Percentiles rank a stretch among this genome's conserved stretches.
Evolutionary conservation across 2,888 invertebrate species (phyloP).

Genomic region (Ennomos fuscantarius): DNA sequence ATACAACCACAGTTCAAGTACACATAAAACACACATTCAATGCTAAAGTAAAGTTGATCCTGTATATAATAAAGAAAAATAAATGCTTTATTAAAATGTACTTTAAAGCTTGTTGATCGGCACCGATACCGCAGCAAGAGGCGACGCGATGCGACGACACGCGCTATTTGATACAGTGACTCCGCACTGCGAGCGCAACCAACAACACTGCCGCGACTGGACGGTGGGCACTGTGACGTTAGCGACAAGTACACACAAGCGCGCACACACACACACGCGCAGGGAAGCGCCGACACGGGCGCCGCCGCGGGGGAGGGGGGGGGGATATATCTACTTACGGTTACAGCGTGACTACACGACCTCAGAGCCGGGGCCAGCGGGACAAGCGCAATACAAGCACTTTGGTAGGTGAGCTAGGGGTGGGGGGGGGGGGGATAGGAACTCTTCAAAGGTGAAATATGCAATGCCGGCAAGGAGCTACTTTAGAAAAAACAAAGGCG

Average conservation of each 20-base stretch:
- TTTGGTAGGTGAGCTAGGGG: constrained; percentile 44
- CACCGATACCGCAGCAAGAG: background rate
- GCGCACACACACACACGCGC: constrained; percentile 37
- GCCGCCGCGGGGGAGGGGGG: constrained; percentile 30
- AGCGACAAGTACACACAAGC: constrained; percentile 43
- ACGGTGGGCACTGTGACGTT: constrained; percentile 7
- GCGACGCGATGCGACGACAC: background rate
- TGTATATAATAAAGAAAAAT: constrained; percentile 11
- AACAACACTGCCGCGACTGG: no score
- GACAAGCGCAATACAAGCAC: constrained; percentile 36
- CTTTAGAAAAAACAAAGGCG: no score
- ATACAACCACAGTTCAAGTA: background rate
- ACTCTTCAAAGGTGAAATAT: no score
- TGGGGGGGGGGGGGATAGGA: background rate
- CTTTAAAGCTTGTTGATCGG: constrained; percentile 27
- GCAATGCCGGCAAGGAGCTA: no score
- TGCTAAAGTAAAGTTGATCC: background rate
- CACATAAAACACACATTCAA: background rate
- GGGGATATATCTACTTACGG: constrained; percentile 36
- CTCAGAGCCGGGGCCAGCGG: constrained; percentile 24
- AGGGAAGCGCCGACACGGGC: constrained; percentile 34
- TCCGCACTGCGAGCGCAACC: no score
- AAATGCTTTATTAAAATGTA: constrained; percentile 20
- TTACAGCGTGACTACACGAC: constrained; percentile 39
- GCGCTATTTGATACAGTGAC: background rate